phyloP scores from a whole-genome alignment of 1,140 invertebrate genomes.

The Platyura marginata region DNA sequence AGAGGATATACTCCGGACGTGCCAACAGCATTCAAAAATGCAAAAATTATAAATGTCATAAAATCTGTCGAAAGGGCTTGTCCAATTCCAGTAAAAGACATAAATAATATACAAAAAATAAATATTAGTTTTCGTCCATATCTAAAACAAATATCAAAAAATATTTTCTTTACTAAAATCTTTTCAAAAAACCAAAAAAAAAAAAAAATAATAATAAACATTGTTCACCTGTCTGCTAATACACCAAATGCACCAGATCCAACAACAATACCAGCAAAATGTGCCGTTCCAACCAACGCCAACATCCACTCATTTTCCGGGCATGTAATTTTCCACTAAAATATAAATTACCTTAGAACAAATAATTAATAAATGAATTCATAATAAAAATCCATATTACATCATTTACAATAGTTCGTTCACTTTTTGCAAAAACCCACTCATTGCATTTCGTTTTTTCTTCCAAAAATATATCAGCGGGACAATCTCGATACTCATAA shows the following conservation, averaged over 20 bases:
- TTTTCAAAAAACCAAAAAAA: too few species aligned
- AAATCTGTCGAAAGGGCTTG: constrained; percentile 34
- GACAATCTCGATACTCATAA: too few species aligned
- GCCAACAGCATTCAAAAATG: constrained; percentile 35
- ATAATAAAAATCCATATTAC: constrained; percentile 12
- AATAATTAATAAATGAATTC: background rate
- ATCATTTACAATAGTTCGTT: constrained; percentile 35
- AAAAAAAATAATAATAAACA: too few species aligned
- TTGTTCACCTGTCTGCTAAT: constrained; percentile 34
- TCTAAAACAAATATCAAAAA: constrained; percentile 23
- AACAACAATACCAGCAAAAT: constrained; percentile 37
- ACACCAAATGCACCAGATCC: constrained; percentile 35
- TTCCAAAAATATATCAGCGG: constrained; percentile 15
- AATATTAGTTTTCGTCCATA: constrained; percentile 38
- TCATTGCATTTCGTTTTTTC: constrained; percentile 20
- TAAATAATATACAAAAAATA: constrained; percentile 32
- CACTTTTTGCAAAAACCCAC: constrained; percentile 28
- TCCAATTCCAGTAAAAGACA: constrained; percentile 30
- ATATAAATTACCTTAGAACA: constrained; percentile 5
- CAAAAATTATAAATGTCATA: constrained; percentile 30
- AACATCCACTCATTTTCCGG: constrained; percentile 39
- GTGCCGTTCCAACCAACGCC: constrained; percentile 37
- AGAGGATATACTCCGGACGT: constrained; percentile 39
- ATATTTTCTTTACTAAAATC: background rate
- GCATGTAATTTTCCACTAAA: constrained; percentile 35